Percentiles rank a stretch among this genome's conserved stretches.
Evolutionary conservation across 2,797 vertebrate species (phyloP).

Genomic region (Cyclopterus lumpus): DNA sequence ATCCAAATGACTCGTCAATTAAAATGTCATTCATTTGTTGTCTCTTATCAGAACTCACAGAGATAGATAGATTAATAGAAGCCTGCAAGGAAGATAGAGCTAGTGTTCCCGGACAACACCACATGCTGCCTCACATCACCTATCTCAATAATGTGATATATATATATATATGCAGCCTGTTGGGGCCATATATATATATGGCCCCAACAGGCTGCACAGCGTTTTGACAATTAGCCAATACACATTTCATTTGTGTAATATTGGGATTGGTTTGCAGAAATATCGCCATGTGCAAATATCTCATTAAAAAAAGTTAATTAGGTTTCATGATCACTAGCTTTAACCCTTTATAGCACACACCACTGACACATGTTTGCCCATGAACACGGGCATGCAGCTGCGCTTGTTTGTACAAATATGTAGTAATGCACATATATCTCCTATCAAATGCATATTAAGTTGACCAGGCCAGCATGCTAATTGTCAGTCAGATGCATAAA

Average conservation of each 20-base stretch:
- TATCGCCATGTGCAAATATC: conserved; percentile 62
- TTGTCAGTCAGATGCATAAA: conserved; percentile 37
- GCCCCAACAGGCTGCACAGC: conserved; percentile 46
- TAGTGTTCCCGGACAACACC: conserved; percentile 49
- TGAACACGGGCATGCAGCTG: conserved; percentile 4
- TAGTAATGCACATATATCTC: conserved; percentile 8
- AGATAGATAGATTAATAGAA: conserved; percentile 55
- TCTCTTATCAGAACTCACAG: conserved; percentile 78
- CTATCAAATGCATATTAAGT: conserved; percentile 46
- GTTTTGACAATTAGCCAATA: conserved; percentile 77
- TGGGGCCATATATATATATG: too few relatives aligned
- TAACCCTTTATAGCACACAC: conserved; percentile 47
- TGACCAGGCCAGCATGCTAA: conserved; percentile 8
- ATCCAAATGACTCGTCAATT: conserved; percentile 77
- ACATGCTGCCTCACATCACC: conserved; percentile 61
- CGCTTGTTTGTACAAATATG: conserved; percentile 26
- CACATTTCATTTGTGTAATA: conserved; percentile 68
- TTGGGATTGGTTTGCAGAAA: conserved; percentile 58
- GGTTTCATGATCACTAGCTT: conserved; percentile 65
- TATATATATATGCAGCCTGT: too few relatives aligned
- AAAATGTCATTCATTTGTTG: conserved; percentile 80
- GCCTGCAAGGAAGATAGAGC: conserved; percentile 68
- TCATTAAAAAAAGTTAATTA: conserved; percentile 78
- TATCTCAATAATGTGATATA: conserved; percentile 71
- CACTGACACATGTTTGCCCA: conserved; percentile 18